phyloP scores from a whole-genome alignment of 1,140 invertebrate species.

The Chelonus insularis region DNA sequence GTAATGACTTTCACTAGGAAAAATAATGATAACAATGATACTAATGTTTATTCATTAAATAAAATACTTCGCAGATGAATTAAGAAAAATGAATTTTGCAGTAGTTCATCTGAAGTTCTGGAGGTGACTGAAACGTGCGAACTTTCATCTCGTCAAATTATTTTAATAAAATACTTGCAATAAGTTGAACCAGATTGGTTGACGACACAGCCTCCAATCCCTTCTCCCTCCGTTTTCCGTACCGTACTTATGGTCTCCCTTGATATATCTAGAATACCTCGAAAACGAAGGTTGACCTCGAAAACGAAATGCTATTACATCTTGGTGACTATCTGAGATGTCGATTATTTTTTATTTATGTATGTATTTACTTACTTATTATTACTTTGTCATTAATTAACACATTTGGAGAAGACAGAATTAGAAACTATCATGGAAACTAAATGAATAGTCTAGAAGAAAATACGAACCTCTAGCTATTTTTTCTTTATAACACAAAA shows the following conservation, averaged over 20 bases:
- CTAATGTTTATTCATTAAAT: no score
- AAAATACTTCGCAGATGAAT: no score
- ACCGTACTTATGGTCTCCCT: background rate
- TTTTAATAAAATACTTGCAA: slow-evolving; percentile 1
- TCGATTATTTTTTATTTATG: background rate
- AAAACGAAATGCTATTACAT: background rate
- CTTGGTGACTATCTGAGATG: background rate
- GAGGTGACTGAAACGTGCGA: background rate
- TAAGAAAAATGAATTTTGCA: background rate
- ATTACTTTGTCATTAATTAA: no score
- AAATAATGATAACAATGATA: background rate
- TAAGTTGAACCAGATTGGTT: slow-evolving; percentile 11
- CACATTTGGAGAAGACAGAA: no score
- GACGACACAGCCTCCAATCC: background rate
- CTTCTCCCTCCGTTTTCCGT: background rate
- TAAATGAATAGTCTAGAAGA: no score
- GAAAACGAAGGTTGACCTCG: slow-evolving; percentile 21
- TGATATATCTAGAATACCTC: slow-evolving; percentile 19
- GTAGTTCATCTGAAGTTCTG: background rate
- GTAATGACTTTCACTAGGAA: background rate
- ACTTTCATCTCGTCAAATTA: slow-evolving; percentile 5
- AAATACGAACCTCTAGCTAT: no score
- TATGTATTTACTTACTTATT: background rate
- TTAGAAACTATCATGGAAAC: no score
- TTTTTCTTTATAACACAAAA: no score